Evolutionary conservation across 2,888 invertebrate species (phyloP), one percentile per base, ranked within the genome.

Genomic region (Agrochola lota): DNA sequence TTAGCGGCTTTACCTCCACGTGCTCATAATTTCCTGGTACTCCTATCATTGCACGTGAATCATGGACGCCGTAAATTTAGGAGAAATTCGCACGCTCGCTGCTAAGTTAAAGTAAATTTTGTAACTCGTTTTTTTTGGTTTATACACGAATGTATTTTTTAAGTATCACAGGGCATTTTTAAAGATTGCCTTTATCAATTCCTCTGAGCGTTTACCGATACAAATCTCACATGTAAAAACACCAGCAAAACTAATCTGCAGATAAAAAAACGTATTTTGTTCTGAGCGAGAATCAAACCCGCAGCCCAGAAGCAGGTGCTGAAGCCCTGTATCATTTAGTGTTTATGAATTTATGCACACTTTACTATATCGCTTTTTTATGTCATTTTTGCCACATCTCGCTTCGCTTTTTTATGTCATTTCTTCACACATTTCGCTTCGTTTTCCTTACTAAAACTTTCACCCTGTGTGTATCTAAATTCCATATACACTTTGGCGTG

Each of bases 11-110:
- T 63, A 71, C 78, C 74, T 62, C 77, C 77, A 30, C 74, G 69
- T 57, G 70, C 71, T 76, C 72, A 82, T 88, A 80, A 87, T 78
- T 80, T 74, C 77, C 74, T 83, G 55, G 81, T 85, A 81, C 71
- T 81, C 43, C 40, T 84, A 87, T 85, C 78, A 79, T 87, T 82
- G 79, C 78, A 59, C 71, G 78, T 76, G 83, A 81, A 87, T 78
- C 71, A 78, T 82, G 68, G 49, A 69, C 35, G 76, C 46, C 68
- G 43, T 82, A 82, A 80, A 73, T 67, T 75, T 23, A 26, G 20
- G 17, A 30, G 64, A 60, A 71, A 72, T 71, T 75, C 68, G 64
- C 30, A 55, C 52, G 70, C 70, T 71, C 66, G 46, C 49, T 63
- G 43, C 55, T 64, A 30, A 20, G 49, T 77, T 9, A 64, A 57